Evolutionary conservation across 2,797 vertebrate species (phyloP).

Genomic region (Erpetoichthys calabaricus): DNA sequence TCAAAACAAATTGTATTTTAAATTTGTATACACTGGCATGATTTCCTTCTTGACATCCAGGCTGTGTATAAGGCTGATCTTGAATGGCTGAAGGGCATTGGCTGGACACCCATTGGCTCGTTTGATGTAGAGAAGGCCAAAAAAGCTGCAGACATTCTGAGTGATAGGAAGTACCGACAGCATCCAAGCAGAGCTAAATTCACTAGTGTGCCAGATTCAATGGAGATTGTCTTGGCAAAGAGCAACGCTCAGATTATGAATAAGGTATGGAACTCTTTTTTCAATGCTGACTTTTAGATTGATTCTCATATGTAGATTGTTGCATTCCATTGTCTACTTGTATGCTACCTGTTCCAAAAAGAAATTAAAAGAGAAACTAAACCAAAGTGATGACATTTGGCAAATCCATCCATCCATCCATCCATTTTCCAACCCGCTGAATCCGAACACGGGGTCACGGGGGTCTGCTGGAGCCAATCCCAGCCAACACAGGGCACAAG

Average conservation of each 20-base stretch:
- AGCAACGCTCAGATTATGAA: slow-evolving; percentile 71
- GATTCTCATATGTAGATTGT: too few relatives aligned
- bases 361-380: too few relatives aligned
- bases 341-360: too few relatives aligned
- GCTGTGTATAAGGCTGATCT: slow-evolving; percentile 81
- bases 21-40: too few relatives aligned
- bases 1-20: too few relatives aligned
- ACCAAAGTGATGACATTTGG: too few relatives aligned
- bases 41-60: slow-evolving; percentile 21
- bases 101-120: slow-evolving; percentile 84
- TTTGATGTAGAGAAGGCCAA: slow-evolving; percentile 83
- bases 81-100: slow-evolving; percentile 76
- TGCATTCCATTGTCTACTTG: too few relatives aligned
- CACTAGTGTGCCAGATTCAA: slow-evolving; percentile 53
- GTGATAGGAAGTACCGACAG: slow-evolving; percentile 67
- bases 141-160: slow-evolving; percentile 67
- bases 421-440: too few relatives aligned
- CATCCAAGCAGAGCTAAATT: slow-evolving; percentile 66
- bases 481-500: too few relatives aligned
- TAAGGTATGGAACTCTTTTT: slow-evolving; percentile 43
- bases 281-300: neutral
- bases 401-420: too few relatives aligned
- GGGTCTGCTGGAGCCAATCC: too few relatives aligned
- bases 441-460: too few relatives aligned
- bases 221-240: slow-evolving; percentile 66